Base-by-base conservation (phyloP, 2,113 vertebrate genomes). In the Pelvicachromis taeniatus region DNA sequence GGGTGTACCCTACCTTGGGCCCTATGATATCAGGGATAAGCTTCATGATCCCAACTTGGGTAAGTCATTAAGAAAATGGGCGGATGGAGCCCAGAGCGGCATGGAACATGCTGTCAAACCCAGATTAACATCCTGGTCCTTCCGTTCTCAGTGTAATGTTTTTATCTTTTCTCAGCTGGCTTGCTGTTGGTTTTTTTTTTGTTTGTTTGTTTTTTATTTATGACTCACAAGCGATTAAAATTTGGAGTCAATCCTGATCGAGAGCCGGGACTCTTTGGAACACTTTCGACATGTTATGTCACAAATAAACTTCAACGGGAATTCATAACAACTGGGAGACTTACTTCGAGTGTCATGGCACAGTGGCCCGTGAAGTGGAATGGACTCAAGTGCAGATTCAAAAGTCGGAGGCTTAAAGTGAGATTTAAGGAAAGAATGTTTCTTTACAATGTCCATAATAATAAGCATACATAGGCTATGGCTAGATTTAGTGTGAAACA, bases 51-150 rank as follows among this genome's bases (percentile, higher is more conserved):
- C 45, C 29, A 75, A 50, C 26, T 29, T 75, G 70, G 26, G 31
- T 3, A 75, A 50, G 16, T 1, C 2, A 23, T 50, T 75, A 31
- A 75, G 26, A 50, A 75, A 75, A 50, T 75, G 0, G 45, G 31
- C 6, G 26, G 68, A 31, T 50, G 68, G 14, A 19, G 16, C 6
- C 14, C 9, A 45, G 65, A 45, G 38, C n/a, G 33, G 59, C 19
- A 19, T 50, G 50, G 45, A 54, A 23, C 16, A 16, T 59, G 68
- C 50, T 84, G 58, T 21, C 56, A 84, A 52, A 48, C 42, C 16
- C 6, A 8, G 1, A 40, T 38, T 50, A 11, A 48, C 13, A 0
- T 17, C 38, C 9, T 14, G 16, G n/a, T 2, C 45, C 3, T 50
- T 21, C 29, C 48, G 21, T 17, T 65, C 56, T 78, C 17, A 31